Evolutionary conservation across 2,888 invertebrate species (phyloP), one percentile per base, ranked within the genome.

Genomic region (Psylliodes chrysocephalus): DNA sequence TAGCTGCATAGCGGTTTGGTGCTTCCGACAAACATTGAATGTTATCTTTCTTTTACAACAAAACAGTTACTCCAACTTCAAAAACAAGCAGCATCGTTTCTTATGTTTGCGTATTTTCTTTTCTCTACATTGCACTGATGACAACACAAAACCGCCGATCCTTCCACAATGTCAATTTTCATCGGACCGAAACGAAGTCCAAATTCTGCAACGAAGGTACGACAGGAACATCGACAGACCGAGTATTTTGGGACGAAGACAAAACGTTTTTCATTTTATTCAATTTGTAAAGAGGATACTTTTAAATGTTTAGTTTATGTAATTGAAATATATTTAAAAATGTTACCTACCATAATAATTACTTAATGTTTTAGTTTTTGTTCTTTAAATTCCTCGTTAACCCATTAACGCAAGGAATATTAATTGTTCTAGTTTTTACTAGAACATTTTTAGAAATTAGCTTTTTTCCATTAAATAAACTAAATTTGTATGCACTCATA

Each of bases 141-240:
- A 42, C 42, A 42, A 18, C 8, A 69, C 67, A 67, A 69, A 69
- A 71, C 65, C 71, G 64, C 62, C 69, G 68, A 71, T 68, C 68
- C 66, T 66, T 68, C 63, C 66, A 63, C 64, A 60, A 68, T 69
- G 67, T 71, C 67, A 67, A 71, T 69, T 67, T 67, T 56, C 47
- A 62, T 38, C 40, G 68, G 53, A 46, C 53, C 38, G 47, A 22
- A 54, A 59, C 52, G 2, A 14, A 38, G 10, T 18, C 18, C 33
- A 7, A 18, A 18, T 42, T 42, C 42, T 17, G 42, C 17, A 42
- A 42, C 42, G 42, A 42, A 42, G 42, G 42, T 42, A 42, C 42
- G 42, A 42, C 42, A 42, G 42, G 5, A 42, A 38, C 15, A 38
- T 15, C 2, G 38, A 38, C 38, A 14, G 8, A 15, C 4, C n/a